Evolutionary conservation across 2,113 vertebrate species (phyloP).

Genomic region (Microtus montanus): DNA sequence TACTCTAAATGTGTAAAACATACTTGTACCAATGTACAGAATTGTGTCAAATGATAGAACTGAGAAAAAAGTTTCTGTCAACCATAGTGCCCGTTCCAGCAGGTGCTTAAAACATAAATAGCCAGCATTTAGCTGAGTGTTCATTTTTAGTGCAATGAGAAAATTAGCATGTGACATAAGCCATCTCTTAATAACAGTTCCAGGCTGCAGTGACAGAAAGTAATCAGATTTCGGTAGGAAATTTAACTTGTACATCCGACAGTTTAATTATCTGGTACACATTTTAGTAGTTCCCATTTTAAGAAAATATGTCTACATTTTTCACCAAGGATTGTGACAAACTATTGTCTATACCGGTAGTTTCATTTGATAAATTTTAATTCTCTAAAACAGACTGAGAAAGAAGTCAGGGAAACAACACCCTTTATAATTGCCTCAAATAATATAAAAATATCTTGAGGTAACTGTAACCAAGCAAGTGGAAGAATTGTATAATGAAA

Average conservation of each 20-base stretch:
- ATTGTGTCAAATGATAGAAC: not conserved
- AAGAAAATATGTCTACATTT: constrained; percentile 62
- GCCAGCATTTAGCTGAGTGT: constrained; percentile 73
- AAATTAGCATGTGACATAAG: constrained; percentile 67
- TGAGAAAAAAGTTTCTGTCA: constrained; percentile 38
- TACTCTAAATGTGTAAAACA: constrained; percentile 31
- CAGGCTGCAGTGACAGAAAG: constrained; percentile 69
- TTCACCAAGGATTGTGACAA: constrained; percentile 6
- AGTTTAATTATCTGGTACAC: constrained; percentile 65
- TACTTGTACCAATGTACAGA: constrained; percentile 5
- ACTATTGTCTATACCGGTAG: constrained; percentile 51
- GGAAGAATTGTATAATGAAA: not conserved
- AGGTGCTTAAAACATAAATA: constrained; percentile 66
- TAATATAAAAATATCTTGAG: not conserved
- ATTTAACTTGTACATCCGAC: constrained; percentile 65
- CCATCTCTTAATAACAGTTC: constrained; percentile 67
- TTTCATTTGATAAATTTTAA: constrained; percentile 62
- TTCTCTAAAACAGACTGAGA: constrained; percentile 55
- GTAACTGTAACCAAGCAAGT: not conserved
- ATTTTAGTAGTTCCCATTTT: constrained; percentile 63
- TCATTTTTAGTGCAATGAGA: constrained; percentile 70
- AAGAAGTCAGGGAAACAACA: not conserved
- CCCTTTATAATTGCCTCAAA: not conserved
- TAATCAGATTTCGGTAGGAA: constrained; percentile 68
- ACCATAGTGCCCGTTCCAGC: constrained; percentile 32